Percentiles rank a stretch among this genome's conserved stretches.
Conservation (phyloP, 2,888 invertebrate species). For the Hypercompe scribonia region DNA sequence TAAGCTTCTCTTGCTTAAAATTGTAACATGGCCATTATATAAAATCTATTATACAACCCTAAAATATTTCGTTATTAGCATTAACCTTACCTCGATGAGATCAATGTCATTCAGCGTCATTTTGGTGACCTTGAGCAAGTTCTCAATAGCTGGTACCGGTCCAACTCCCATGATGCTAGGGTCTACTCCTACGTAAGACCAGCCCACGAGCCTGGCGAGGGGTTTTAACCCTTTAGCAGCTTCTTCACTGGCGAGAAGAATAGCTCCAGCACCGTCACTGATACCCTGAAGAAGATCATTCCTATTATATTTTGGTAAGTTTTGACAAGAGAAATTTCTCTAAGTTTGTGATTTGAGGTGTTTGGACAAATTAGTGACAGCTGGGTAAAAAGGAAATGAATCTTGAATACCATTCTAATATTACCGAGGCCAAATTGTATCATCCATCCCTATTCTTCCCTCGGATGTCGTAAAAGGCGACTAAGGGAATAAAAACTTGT, state of each 20-base stretch:
- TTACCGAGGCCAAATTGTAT: too few relatives aligned
- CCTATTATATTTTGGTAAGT: not conserved
- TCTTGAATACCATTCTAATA: too few relatives aligned
- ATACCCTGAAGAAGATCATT: constrained; percentile 89
- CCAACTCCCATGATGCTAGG: constrained; percentile 99
- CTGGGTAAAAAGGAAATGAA: too few relatives aligned
- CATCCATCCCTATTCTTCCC: too few relatives aligned
- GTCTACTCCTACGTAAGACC: constrained; percentile 97
- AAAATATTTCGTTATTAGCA: not conserved
- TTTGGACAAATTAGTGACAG: not conserved
- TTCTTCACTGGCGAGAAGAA: constrained; percentile 96
- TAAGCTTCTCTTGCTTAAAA: not conserved
- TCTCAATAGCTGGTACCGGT: constrained; percentile 97
- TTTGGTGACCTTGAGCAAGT: constrained; percentile 92
- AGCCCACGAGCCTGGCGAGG: constrained; percentile 96
- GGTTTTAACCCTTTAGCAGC: constrained; percentile 95
- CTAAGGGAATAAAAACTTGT: too few relatives aligned
- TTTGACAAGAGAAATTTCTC: not conserved
- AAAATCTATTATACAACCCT: too few relatives aligned
- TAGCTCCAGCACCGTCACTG: constrained; percentile 98
- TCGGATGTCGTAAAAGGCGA: too few relatives aligned
- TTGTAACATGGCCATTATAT: not conserved
- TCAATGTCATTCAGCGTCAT: constrained; percentile 95
- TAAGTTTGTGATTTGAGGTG: not conserved
- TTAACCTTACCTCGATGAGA: constrained; percentile 92